Base-by-base conservation (phyloP, 2,797 vertebrate species). In the Anas capensis region DNA sequence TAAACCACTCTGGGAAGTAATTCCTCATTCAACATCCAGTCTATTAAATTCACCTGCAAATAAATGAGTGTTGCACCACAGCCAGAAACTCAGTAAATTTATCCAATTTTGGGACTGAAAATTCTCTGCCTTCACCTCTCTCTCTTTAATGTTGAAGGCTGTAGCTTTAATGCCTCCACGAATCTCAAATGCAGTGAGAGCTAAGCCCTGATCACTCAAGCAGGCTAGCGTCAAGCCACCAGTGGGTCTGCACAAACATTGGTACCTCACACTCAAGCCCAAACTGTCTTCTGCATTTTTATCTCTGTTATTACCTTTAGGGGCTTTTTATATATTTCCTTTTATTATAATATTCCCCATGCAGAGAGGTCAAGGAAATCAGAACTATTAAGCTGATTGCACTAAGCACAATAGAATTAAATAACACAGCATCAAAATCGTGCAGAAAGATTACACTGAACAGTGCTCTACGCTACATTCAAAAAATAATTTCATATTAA, bases 1-100 rank as follows among this genome's bases (percentile, higher is more conserved):
- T 69, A 40, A 51, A 79, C 54, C 24, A 18, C 51, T 73, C 83
- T 76, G 66, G 75, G 68, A 92, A 90, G 80, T 46, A 90, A 96
- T 93, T 95, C 83, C 42, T 90, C 88, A 88, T 95, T 95, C 80
- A 90, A 70, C 73, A 86, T 66, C 62, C 88, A 72, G 69, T 66
- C 93, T 90, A 87, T 92, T 94, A 86, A 95, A 95, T 93, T 92
- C 95, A 95, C 77, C 83, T 88, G 86, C 83, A 93, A 84, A 93
- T 88, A 88, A 95, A 90, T 73, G 62, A 95, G 51, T 42, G 80
- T 62, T 92, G 75, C 64, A 27, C 29, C 76, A 80, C 60, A 92
- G 53, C 36, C 80, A 88, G 90, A 92, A 81, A 65, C 38, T 68
- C 72, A 40, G 90, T 24, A 95, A 87, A 90, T 92, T 80, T 92